These are phyloP conservation scores for Enteromius viviparus DNA, from an alignment of 2,797 vertebrate species.

Conservation along the genomic window DNA sequence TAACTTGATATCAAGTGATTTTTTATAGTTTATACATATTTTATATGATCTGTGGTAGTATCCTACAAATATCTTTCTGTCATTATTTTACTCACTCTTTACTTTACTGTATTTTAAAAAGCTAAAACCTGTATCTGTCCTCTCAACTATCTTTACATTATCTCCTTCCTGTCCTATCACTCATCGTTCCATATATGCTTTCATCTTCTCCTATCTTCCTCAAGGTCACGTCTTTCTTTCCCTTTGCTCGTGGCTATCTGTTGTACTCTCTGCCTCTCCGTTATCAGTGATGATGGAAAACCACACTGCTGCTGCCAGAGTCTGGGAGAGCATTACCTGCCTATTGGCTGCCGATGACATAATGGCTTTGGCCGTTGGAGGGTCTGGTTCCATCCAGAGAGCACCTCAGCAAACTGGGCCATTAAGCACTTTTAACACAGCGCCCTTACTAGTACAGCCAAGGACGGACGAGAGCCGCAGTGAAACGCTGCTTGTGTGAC, in stretches of 20 bases:
- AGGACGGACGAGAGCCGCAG: slow-evolving; percentile 40
- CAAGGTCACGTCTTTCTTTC: slow-evolving; percentile 30
- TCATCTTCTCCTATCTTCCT: slow-evolving; percentile 9
- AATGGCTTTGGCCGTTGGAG: slow-evolving; percentile 16
- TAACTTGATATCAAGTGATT: background rate
- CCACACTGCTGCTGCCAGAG: slow-evolving; percentile 23
- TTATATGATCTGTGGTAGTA: background rate
- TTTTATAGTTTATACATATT: background rate
- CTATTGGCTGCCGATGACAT: slow-evolving; percentile 56
- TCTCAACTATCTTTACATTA: background rate
- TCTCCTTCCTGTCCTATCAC: slow-evolving; percentile 3
- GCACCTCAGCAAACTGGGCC: slow-evolving; percentile 44
- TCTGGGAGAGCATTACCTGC: slow-evolving; percentile 26
- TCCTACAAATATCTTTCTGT: background rate
- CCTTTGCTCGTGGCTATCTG: slow-evolving; percentile 21
- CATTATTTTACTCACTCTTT: background rate
- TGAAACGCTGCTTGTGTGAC: background rate
- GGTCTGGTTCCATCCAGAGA: slow-evolving; percentile 37
- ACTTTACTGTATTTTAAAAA: background rate
- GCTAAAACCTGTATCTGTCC: background rate
- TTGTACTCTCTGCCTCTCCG: slow-evolving; percentile 16
- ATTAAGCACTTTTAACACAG: slow-evolving; percentile 54
- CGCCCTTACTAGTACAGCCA: slow-evolving; percentile 32
- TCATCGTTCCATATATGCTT: slow-evolving; percentile 1
- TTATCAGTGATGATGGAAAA: slow-evolving; percentile 35